phyloP scores from a whole-genome alignment of 2,113 vertebrate genomes.

The Pica pica region DNA sequence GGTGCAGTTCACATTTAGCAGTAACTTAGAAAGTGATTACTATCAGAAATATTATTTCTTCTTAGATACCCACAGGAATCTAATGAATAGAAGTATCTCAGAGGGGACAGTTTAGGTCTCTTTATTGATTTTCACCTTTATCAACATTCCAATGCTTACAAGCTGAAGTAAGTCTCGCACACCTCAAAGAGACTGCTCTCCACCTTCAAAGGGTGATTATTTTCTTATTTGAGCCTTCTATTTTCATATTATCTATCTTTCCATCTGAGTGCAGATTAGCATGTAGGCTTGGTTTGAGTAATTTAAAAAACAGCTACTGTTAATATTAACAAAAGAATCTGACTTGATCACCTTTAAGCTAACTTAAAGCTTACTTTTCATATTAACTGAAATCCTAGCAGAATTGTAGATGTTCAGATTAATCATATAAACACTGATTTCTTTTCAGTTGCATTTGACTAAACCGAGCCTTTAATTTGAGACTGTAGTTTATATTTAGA shows the following conservation, averaged over 20 bases:
- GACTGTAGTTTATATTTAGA: neutral
- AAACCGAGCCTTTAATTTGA: neutral
- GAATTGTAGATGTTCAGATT: neutral
- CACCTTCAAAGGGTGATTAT: conserved; percentile 14
- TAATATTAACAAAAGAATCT: neutral
- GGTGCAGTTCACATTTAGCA: conserved; percentile 15
- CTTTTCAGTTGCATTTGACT: neutral
- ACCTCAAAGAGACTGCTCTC: neutral
- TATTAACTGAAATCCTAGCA: neutral
- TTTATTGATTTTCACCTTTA: conserved; percentile 21
- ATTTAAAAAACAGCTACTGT: neutral
- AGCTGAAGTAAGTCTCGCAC: neutral
- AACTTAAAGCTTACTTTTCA: neutral
- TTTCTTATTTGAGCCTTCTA: conserved; percentile 10
- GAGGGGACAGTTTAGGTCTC: neutral
- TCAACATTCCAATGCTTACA: neutral
- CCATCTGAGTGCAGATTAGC: neutral
- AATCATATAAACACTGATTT: neutral
- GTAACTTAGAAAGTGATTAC: conserved; percentile 3
- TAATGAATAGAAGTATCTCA: conserved; percentile 8
- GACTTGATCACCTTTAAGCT: neutral
- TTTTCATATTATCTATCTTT: neutral
- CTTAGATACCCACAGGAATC: neutral
- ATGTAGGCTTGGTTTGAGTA: neutral
- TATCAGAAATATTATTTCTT: conserved; percentile 25